These are phyloP conservation scores for Melangyna quadrimaculata DNA, from an alignment of 2,888 invertebrate species.

Conservation along the genomic window DNA sequence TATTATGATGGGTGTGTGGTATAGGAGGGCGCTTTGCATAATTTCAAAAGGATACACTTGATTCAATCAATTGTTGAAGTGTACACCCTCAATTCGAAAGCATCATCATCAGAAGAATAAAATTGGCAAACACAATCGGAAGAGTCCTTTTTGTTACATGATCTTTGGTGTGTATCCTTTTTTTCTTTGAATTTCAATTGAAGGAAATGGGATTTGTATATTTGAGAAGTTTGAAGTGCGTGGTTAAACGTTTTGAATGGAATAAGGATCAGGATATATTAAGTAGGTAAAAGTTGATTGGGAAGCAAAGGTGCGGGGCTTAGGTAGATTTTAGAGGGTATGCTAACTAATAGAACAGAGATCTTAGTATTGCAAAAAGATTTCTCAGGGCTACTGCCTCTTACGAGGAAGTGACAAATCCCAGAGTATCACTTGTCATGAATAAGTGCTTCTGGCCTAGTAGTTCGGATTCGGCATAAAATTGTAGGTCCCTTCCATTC, in stretches of 20 bases:
- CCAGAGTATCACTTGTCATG: too few species aligned
- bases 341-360: background rate
- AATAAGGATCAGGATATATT: background rate
- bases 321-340: background rate
- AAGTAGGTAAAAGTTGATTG: background rate
- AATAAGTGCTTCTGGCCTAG: too few species aligned
- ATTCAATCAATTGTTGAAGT: slow-evolving; percentile 64
- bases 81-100: slow-evolving; percentile 2
- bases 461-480: too few species aligned
- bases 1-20: slow-evolving; percentile 51
- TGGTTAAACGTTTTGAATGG: slow-evolving; percentile 52
- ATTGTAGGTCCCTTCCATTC: too few species aligned
- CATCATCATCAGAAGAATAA: slow-evolving; percentile 47
- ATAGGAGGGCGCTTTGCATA: slow-evolving; percentile 63
- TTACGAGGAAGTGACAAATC: too few species aligned
- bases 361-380: too few species aligned
- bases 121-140: slow-evolving; percentile 54
- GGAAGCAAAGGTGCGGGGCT: background rate
- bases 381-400: too few species aligned
- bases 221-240: slow-evolving; percentile 41
- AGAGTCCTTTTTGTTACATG: slow-evolving; percentile 56
- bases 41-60: slow-evolving; percentile 72
- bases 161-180: slow-evolving; percentile 32
- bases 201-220: slow-evolving; percentile 16
- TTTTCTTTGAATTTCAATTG: background rate